A percentile compares a stretch with the other conserved stretches of the same genome.
These are phyloP conservation scores for Hetaerina titia DNA, from an alignment of 2,888 invertebrate genomes.

Conservation along the genomic window DNA sequence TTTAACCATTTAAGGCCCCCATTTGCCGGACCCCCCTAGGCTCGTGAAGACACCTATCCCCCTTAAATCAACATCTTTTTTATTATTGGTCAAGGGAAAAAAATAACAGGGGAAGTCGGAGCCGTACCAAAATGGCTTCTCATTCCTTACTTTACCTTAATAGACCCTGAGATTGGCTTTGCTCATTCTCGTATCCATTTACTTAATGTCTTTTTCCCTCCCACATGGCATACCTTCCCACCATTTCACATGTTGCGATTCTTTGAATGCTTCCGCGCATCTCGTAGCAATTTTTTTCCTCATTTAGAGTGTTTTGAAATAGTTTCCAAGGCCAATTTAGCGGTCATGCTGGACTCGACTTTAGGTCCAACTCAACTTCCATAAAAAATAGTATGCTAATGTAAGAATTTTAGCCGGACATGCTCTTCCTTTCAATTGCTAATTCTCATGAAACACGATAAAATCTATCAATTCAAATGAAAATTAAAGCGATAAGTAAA, in stretches of 20 bases:
- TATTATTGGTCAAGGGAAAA: slow-evolving; percentile 37
- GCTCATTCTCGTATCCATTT: background rate
- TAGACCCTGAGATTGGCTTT: background rate
- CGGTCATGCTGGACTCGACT: background rate
- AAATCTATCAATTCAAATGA: too few relatives aligned
- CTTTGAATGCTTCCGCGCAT: background rate
- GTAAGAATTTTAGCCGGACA: too few relatives aligned
- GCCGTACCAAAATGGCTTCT: background rate
- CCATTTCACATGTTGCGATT: background rate
- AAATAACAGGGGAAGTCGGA: background rate
- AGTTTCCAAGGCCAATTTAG: background rate
- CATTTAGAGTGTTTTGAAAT: background rate
- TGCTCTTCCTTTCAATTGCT: too few relatives aligned
- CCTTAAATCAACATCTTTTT: slow-evolving; percentile 67
- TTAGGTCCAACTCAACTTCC: too few relatives aligned
- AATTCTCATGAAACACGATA: too few relatives aligned
- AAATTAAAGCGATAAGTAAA: too few relatives aligned
- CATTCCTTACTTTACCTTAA: background rate
- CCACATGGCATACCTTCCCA: background rate
- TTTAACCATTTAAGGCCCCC: slow-evolving; percentile 56
- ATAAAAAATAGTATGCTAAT: too few relatives aligned
- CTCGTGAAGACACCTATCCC: slow-evolving; percentile 27
- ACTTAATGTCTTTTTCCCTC: background rate
- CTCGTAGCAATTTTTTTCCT: background rate
- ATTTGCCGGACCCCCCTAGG: slow-evolving; percentile 43